Evolutionary conservation across 2,888 invertebrate genomes (phyloP).

Genomic region (Catocala sponsa): DNA sequence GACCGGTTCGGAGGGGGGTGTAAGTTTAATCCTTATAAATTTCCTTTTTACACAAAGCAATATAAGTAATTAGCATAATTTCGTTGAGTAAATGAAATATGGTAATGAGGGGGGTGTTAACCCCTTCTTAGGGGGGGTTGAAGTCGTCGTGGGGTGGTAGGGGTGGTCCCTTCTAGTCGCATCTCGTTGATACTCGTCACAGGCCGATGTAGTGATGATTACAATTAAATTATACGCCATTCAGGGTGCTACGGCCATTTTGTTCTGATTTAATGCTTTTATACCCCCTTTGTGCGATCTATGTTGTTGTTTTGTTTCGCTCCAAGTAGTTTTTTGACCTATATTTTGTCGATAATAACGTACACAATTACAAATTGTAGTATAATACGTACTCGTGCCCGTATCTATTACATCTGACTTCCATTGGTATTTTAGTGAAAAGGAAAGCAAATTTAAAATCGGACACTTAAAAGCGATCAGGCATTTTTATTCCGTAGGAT

Average conservation of each 20-base stretch:
- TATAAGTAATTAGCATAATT: constrained; percentile 89
- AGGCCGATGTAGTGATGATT: constrained; percentile 86
- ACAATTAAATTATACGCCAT: constrained; percentile 85
- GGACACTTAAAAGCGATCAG: too few relatives aligned
- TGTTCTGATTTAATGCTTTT: constrained; percentile 78
- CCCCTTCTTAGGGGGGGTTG: constrained; percentile 75
- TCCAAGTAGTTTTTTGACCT: constrained; percentile 40
- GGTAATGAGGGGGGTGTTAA: constrained; percentile 85
- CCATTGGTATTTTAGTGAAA: too few relatives aligned
- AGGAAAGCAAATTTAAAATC: too few relatives aligned
- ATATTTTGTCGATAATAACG: constrained; percentile 32
- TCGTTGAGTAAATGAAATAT: constrained; percentile 89
- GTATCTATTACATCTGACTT: too few relatives aligned
- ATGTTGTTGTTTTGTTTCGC: constrained; percentile 45
- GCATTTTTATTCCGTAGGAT: too few relatives aligned
- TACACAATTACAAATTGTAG: not conserved
- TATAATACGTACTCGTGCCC: too few relatives aligned
- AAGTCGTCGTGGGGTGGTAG: constrained; percentile 64
- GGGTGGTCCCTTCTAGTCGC: constrained; percentile 81
- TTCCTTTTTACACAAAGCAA: constrained; percentile 89
- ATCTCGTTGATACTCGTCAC: constrained; percentile 85
- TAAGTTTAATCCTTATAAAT: constrained; percentile 88
- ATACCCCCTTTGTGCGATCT: constrained; percentile 49
- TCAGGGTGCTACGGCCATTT: constrained; percentile 75
- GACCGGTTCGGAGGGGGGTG: constrained; percentile 70